Evolutionary conservation across 1,140 invertebrate genomes (phyloP).

Genomic region (Neocloeon triangulifer): DNA sequence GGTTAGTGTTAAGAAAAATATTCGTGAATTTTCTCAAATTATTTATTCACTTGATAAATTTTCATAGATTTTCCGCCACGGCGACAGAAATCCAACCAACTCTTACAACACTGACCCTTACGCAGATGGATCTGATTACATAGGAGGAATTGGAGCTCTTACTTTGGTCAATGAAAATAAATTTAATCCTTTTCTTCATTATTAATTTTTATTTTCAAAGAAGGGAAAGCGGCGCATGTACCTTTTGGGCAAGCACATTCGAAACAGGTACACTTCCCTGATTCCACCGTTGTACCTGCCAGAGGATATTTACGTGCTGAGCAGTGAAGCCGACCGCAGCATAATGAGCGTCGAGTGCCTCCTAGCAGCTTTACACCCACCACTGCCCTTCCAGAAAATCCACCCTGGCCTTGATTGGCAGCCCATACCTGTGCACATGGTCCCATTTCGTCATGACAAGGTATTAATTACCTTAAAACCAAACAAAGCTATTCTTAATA

Average conservation of each 20-base stretch:
- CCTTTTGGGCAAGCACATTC: constrained; percentile 46
- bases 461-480: no score
- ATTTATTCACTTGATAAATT: no score
- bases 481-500: no score
- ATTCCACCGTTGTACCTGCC: constrained; percentile 32
- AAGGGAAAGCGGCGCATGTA: constrained; percentile 54
- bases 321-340: constrained; percentile 60
- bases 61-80: constrained; percentile 46
- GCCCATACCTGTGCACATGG: constrained; percentile 63
- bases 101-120: constrained; percentile 48
- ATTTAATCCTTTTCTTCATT: constrained; percentile 1
- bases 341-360: constrained; percentile 66
- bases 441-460: constrained; percentile 38
- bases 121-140: constrained; percentile 34
- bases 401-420: constrained; percentile 54
- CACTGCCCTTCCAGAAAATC: constrained; percentile 41
- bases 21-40: no score
- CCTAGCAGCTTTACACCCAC: constrained; percentile 63
- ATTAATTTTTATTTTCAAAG: constrained; percentile 21
- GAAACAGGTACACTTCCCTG: constrained; percentile 39
- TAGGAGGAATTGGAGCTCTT: constrained; percentile 38
- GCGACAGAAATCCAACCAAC: constrained; percentile 40
- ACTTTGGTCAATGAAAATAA: constrained; percentile 57
- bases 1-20: no score
- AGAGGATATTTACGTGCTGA: constrained; percentile 43